Percentiles rank a stretch among this genome's conserved stretches.
Conservation (phyloP, 2,888 invertebrate genomes). For the Drosophila fulvimacula region DNA sequence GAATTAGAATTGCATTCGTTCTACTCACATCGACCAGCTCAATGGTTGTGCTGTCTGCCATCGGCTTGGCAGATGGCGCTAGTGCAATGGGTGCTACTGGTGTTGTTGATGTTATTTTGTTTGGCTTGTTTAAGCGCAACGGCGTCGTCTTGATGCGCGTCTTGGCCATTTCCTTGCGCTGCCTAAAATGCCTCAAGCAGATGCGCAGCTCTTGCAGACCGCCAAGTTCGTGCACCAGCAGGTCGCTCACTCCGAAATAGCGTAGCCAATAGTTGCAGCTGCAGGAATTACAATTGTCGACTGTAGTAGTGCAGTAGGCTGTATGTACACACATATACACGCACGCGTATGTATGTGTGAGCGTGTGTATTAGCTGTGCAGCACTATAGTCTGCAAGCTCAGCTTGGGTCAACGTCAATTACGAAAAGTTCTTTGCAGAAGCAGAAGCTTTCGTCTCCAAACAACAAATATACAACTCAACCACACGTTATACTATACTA, state of each 20-base stretch:
- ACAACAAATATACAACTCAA: neutral
- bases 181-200: constrained; percentile 75
- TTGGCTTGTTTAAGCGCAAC: constrained; percentile 75
- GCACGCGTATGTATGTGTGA: neutral
- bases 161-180: constrained; percentile 79
- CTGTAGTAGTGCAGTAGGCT: constrained; percentile 31
- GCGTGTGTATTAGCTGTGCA: constrained; percentile 1
- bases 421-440: constrained; percentile 23
- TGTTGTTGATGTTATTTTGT: constrained; percentile 30
- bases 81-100: constrained; percentile 1
- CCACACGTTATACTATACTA: constrained; percentile 5
- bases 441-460: constrained; percentile 41
- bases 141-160: constrained; percentile 83
- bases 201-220: constrained; percentile 76
- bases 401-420: constrained; percentile 45
- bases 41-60: constrained; percentile 63
- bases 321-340: neutral
- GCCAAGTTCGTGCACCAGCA: constrained; percentile 66
- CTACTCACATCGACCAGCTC: constrained; percentile 60
- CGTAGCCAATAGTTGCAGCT: constrained; percentile 81
- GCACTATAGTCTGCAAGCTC: constrained; percentile 51
- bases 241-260: constrained; percentile 71
- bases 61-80: constrained; percentile 42
- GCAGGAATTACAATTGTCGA: constrained; percentile 55
- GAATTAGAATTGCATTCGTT: neutral